Base-by-base conservation (phyloP, 2,888 invertebrate species). In the Limnephilus auricula region DNA sequence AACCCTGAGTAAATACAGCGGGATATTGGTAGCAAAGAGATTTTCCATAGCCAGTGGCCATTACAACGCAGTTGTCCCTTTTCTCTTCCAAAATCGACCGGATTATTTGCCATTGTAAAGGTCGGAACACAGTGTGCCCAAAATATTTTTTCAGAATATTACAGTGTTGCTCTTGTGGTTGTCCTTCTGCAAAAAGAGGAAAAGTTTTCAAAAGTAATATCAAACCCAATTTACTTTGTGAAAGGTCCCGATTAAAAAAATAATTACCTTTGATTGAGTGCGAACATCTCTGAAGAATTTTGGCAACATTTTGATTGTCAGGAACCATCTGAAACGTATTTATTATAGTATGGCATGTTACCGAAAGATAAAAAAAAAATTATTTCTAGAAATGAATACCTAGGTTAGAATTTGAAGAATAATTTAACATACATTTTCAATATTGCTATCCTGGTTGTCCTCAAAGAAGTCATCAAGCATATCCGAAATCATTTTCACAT, bases 41-140 rank as follows among this genome's bases (percentile, higher is more conserved):
- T 94, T 97, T 97, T 2, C 97, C 97, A 94, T 97, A 97, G 30
- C 97, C 97, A 92, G 97, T 96, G 1, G 97, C 96, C 97, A 97
- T 97, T 34, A 97, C 95, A 1, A 97, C 97, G 94, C 97, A 97
- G 93, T 96, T 96, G 94, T 97, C 97, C 93, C 95, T 94, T 92
- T 95, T 95, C 4, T 96, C 95, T 92, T 94, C 94, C 18, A 96
- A 94, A 45, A 97, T 94, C 0, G 96, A 95, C 78, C 94, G 94
- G 84, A 97, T 96, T 31, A 97, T 96, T 94, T 96, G 94, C 97
- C 97, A 97, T 94, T 97, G 97, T 94, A 96, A 94, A 18, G 96
- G 95, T 37, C 96, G 95, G 93, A 97, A 97, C 25, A 94, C 93
- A 13, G 94, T 94, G 93, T 96, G 96, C 0, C 97, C 96, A 94